A percentile compares a stretch with the other conserved stretches of the same genome.
Evolutionary conservation across 2,888 invertebrate species (phyloP).

Genomic region (Tenthredo amoena): DNA sequence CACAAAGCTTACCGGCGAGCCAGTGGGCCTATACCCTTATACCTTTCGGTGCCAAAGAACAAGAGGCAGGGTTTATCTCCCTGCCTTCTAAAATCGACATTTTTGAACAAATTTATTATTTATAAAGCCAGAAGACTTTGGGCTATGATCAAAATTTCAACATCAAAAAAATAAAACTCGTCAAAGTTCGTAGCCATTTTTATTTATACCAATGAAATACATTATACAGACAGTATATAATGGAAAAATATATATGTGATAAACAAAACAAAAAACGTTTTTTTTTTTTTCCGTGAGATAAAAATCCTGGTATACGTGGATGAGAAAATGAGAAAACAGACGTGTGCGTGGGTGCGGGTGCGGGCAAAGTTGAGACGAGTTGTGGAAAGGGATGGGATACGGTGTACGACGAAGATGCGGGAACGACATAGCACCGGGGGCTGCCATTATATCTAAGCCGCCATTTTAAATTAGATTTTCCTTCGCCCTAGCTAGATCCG

Average conservation of each 20-base stretch:
- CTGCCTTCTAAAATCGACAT: slow-evolving; percentile 1
- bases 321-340: neutral
- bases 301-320: neutral
- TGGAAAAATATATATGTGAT: neutral
- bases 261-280: too few relatives aligned
- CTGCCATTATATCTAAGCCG: slow-evolving; percentile 78
- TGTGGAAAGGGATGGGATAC: slow-evolving; percentile 61
- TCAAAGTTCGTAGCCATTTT: neutral
- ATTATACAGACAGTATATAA: too few relatives aligned
- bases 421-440: slow-evolving; percentile 75
- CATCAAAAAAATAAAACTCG: neutral
- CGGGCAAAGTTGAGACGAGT: slow-evolving; percentile 74
- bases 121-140: neutral
- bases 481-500: slow-evolving; percentile 77
- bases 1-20: slow-evolving; percentile 71
- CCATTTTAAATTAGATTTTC: slow-evolving; percentile 78
- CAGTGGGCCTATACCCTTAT: neutral
- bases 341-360: slow-evolving; percentile 47
- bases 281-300: neutral
- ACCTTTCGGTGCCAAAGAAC: neutral
- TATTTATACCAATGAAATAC: neutral
- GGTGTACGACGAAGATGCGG: slow-evolving; percentile 47
- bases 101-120: neutral
- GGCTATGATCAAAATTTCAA: slow-evolving; percentile 11
- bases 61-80: slow-evolving; percentile 1